These are phyloP conservation scores for Galbula dea DNA, from an alignment of 2,113 vertebrate species.

Conservation along the genomic window DNA sequence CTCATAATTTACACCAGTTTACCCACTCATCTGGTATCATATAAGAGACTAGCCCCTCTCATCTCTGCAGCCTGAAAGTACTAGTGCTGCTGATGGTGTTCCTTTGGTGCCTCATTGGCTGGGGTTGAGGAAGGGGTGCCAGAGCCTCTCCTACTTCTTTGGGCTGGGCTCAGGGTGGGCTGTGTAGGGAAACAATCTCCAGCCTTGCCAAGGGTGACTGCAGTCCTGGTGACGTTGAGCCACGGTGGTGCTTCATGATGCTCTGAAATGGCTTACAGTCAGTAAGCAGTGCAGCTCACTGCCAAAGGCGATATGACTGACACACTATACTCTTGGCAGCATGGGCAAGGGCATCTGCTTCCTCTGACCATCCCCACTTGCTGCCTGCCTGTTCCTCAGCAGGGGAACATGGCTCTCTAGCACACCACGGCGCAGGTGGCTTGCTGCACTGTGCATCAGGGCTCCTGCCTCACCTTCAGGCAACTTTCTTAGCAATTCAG, in stretches of 20 bases:
- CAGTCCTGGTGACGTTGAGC: rapidly evolving
- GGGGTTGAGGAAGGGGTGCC: background rate
- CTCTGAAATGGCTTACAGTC: background rate
- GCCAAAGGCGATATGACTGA: rapidly evolving
- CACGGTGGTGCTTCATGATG: rapidly evolving
- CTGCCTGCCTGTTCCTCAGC: background rate
- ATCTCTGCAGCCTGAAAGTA: background rate
- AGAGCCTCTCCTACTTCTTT: background rate
- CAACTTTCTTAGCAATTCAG: background rate
- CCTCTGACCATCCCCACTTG: background rate
- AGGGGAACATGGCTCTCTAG: background rate
- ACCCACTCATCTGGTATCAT: background rate
- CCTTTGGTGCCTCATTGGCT: background rate
- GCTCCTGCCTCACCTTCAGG: background rate
- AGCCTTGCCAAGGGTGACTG: background rate
- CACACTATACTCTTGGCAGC: rapidly evolving
- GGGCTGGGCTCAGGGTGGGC: background rate
- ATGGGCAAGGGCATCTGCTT: background rate
- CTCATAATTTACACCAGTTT: rapidly evolving
- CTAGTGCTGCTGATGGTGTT: background rate
- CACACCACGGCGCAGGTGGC: background rate
- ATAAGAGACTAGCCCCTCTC: background rate
- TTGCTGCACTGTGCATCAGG: background rate
- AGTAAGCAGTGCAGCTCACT: rapidly evolving
- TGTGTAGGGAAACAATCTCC: background rate